Percentiles rank a stretch among this genome's conserved stretches.
Conservation (phyloP, 2,797 vertebrate genomes). For the Amblyraja radiata region DNA sequence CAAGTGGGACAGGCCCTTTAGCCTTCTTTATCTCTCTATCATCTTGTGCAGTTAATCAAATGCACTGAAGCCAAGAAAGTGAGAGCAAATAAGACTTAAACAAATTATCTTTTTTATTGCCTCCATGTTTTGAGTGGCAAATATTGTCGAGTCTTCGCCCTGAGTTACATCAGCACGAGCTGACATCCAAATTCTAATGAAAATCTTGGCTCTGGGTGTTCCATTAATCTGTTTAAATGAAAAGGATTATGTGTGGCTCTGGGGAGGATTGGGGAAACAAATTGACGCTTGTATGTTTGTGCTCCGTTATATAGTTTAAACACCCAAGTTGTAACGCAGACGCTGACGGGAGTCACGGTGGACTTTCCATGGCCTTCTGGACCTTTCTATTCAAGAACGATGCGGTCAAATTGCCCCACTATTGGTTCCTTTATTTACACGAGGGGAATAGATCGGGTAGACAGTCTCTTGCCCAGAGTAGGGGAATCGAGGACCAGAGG, state of each 20-base stretch:
- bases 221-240: neutral
- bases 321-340: neutral
- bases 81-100: neutral
- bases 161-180: neutral
- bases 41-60: neutral
- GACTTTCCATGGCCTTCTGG: neutral
- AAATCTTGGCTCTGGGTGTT: neutral
- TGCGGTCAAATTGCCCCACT: neutral
- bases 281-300: neutral
- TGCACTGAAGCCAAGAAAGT: neutral
- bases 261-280: neutral
- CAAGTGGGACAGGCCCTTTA: too few relatives aligned
- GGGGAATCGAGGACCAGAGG: too few relatives aligned
- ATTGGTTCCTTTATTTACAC: neutral
- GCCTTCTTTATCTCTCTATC: too few relatives aligned
- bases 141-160: neutral
- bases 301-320: neutral
- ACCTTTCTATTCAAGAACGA: neutral
- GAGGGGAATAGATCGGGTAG: too few relatives aligned
- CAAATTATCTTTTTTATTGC: neutral
- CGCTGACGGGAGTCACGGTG: neutral
- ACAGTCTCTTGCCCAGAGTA: too few relatives aligned
- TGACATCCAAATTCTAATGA: neutral
- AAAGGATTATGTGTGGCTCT: neutral
- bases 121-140: neutral